Evolutionary conservation across 2,888 invertebrate species (phyloP).

Genomic region (Drosophila diplacantha): DNA sequence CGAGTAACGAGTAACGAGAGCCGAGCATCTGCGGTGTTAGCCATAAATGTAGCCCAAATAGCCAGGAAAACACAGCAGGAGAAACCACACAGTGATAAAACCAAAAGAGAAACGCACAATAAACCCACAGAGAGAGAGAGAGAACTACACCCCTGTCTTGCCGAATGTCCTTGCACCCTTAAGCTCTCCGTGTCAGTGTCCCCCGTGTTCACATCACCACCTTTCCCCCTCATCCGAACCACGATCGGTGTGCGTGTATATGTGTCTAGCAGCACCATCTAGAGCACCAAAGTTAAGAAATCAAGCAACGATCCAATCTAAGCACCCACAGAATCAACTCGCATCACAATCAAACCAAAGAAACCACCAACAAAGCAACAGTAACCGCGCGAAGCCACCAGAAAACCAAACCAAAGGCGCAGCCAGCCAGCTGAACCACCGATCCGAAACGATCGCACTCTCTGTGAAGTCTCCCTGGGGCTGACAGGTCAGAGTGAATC

Average conservation of each 20-base stretch:
- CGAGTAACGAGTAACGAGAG: too few species aligned
- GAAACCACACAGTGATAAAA: constrained; percentile 25
- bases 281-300: constrained; percentile 8
- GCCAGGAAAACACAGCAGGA: constrained; percentile 7
- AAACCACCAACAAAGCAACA: constrained; percentile 18
- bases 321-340: constrained; percentile 11
- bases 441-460: background rate
- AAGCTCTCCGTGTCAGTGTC: constrained; percentile 31
- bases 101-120: constrained; percentile 11
- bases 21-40: constrained; percentile 4
- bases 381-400: constrained; percentile 13
- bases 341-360: background rate
- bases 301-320: background rate
- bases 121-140: constrained; percentile 8
- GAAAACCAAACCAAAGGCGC: constrained; percentile 1
- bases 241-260: constrained; percentile 30
- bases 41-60: constrained; percentile 7
- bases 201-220: background rate
- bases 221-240: constrained; percentile 13
- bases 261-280: constrained; percentile 33
- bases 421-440: constrained; percentile 18
- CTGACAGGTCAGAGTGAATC: constrained; percentile 36
- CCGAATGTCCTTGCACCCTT: constrained; percentile 42
- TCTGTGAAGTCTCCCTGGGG: constrained; percentile 23
- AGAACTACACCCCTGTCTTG: constrained; percentile 14